These are phyloP conservation scores for Heliconius melpomene DNA, from an alignment of 1,140 invertebrate species.

Conservation along the genomic window DNA sequence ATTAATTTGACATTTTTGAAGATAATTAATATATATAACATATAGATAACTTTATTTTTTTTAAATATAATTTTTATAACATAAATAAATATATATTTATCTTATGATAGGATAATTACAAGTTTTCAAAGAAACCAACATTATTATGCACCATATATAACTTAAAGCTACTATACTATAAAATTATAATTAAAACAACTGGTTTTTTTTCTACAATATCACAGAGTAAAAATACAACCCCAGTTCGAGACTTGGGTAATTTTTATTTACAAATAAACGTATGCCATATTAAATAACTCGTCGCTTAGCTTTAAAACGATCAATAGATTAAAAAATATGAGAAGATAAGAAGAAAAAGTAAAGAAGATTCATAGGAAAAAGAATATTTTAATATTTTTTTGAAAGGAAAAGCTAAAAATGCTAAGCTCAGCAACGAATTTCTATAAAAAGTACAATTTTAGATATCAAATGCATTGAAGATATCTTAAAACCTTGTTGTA, in stretches of 20 bases:
- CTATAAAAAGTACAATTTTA: not conserved
- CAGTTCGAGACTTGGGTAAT: constrained; percentile 54
- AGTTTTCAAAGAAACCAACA: not conserved
- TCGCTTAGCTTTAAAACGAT: not conserved
- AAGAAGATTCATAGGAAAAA: not conserved
- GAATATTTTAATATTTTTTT: not conserved
- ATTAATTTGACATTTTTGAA: not conserved
- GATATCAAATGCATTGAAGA: constrained; percentile 4
- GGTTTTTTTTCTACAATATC: constrained; percentile 65
- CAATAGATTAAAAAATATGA: not conserved
- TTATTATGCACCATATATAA: constrained; percentile 3
- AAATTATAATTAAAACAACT: constrained; percentile 28
- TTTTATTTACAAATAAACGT: constrained; percentile 37
- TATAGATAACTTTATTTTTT: not conserved
- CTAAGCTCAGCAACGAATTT: not conserved
- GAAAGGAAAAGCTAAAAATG: not conserved
- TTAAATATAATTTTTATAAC: not conserved
- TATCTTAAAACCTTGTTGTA: not conserved
- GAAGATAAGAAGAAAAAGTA: not conserved
- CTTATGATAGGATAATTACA: not conserved
- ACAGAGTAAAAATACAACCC: constrained; percentile 75
- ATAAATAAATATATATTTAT: not conserved
- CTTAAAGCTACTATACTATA: constrained; percentile 2
- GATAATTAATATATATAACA: not conserved
- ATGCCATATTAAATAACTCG: not conserved